phyloP scores from a whole-genome alignment of 2,113 vertebrate species.

The Nestor notabilis region DNA sequence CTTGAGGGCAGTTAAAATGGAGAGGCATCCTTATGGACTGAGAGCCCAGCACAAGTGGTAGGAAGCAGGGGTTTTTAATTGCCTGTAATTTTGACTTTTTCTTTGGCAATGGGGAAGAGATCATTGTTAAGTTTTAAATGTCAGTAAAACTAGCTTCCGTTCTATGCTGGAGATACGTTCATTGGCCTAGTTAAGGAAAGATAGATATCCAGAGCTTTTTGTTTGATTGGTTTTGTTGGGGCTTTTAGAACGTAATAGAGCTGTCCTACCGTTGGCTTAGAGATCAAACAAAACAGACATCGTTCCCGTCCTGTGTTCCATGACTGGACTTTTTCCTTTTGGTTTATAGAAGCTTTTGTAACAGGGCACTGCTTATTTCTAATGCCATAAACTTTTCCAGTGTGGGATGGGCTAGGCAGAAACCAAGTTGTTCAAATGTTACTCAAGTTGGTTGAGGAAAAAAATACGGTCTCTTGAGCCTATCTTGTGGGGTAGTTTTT shows the following conservation, averaged over 20 bases:
- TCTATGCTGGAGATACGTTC: background rate
- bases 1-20: background rate
- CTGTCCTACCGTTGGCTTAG: background rate
- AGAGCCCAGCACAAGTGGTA: background rate
- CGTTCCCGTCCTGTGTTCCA: background rate
- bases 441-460: background rate
- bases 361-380: background rate
- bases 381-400: fast-evolving
- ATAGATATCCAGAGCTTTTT: background rate
- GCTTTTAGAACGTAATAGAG: background rate
- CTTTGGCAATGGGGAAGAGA: background rate
- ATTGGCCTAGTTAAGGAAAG: background rate
- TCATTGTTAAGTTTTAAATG: background rate
- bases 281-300: background rate
- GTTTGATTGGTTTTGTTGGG: background rate
- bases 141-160: background rate
- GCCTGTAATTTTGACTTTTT: background rate
- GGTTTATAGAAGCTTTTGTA: background rate
- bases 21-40: background rate
- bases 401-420: background rate
- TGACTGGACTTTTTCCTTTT: background rate
- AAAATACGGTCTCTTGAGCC: background rate
- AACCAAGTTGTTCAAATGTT: background rate
- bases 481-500: background rate
- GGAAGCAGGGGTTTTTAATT: background rate